A percentile compares a stretch with the other conserved stretches of the same genome.
These are phyloP conservation scores for Elanus axillaris DNA, from an alignment of 2,113 vertebrate species.

Conservation along the genomic window DNA sequence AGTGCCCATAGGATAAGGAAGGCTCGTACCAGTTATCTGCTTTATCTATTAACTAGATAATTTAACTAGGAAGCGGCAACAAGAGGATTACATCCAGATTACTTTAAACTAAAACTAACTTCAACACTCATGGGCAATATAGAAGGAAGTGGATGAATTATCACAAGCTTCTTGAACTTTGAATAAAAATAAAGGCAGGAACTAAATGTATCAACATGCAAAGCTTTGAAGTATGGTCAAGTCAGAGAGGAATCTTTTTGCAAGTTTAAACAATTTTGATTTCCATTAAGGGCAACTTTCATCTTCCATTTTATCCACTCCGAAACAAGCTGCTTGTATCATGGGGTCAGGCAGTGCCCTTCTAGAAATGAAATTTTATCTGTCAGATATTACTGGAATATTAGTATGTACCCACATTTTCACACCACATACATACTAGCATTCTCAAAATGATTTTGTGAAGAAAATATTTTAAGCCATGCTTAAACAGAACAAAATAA, in stretches of 20 bases:
- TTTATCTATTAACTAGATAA: neutral
- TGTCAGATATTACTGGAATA: neutral
- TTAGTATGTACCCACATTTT: neutral
- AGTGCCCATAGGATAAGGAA: neutral
- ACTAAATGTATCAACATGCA: neutral
- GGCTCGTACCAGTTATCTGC: neutral
- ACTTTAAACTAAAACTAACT: neutral
- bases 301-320: neutral
- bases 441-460: neutral
- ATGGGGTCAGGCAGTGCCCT: neutral
- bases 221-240: neutral
- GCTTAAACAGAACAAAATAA: neutral
- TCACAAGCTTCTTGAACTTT: neutral
- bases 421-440: neutral
- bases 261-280: neutral
- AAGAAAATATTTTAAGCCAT: neutral
- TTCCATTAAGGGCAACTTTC: neutral
- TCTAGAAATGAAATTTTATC: neutral
- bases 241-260: neutral
- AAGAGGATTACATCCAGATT: neutral
- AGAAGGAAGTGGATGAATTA: neutral
- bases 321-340: neutral
- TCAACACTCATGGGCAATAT: neutral
- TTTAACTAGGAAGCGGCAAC: neutral
- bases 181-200: constrained; percentile 5